A percentile compares a stretch with the other conserved stretches of the same genome.
Conservation (phyloP, 2,797 vertebrate species). For the Anabacerthia variegaticeps region DNA sequence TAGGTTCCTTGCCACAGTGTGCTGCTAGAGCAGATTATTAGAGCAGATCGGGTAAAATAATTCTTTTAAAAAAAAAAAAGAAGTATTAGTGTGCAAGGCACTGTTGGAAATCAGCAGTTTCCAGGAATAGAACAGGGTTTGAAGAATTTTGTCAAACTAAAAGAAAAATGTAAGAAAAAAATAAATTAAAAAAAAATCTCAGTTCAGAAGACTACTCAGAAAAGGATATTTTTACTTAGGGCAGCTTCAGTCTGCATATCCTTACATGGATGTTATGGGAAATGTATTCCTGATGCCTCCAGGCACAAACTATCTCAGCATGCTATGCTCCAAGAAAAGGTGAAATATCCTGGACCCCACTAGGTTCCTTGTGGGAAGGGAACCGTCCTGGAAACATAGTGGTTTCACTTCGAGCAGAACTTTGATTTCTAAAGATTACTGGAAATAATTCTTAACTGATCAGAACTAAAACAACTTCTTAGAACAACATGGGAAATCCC, state of each 20-base stretch:
- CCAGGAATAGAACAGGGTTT: neutral
- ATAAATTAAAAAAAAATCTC: neutral
- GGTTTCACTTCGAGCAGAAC: neutral
- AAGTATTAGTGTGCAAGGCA: rapidly evolving
- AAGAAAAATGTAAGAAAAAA: neutral
- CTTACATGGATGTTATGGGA: neutral
- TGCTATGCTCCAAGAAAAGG: neutral
- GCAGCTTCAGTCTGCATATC: neutral
- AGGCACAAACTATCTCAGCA: neutral
- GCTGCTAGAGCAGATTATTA: neutral
- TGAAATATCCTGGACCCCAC: neutral
- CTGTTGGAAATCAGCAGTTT: neutral
- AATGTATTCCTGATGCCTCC: neutral
- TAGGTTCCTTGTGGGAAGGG: neutral
- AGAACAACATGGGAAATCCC: rapidly evolving
- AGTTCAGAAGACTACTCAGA: neutral
- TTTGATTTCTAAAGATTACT: neutral
- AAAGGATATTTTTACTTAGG: neutral
- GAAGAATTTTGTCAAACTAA: neutral
- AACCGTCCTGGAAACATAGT: neutral
- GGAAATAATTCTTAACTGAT: neutral
- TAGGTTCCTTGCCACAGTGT: neutral
- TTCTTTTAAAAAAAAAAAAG: neutral
- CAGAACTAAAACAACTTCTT: neutral
- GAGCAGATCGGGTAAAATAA: neutral